A percentile compares a stretch with the other conserved stretches of the same genome.
These are phyloP conservation scores for Ceraclea dissimilis DNA, from an alignment of 2,888 invertebrate species.

Conservation along the genomic window DNA sequence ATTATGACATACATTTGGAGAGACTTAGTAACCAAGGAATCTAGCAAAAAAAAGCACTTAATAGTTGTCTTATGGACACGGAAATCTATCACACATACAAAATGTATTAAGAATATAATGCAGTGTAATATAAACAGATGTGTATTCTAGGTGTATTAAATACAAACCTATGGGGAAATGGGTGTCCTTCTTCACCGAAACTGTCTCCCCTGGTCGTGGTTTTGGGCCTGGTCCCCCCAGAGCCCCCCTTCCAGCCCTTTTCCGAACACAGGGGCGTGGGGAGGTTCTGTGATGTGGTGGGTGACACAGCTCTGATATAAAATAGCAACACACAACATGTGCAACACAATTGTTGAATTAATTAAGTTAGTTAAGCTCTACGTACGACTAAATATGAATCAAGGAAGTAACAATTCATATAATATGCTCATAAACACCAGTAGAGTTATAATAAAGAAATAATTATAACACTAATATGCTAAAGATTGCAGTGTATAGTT, in stretches of 20 bases:
- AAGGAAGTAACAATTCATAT: too few species aligned
- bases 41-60: too few species aligned
- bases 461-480: too few species aligned
- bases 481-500: too few species aligned
- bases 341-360: not conserved
- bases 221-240: not conserved
- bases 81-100: too few species aligned
- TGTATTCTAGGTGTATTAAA: not conserved
- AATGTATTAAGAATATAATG: too few species aligned
- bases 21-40: too few species aligned
- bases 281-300: conserved; percentile 40
- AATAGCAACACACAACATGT: not conserved
- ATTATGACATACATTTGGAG: too few species aligned
- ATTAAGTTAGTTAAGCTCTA: not conserved
- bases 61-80: too few species aligned
- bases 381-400: not conserved
- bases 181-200: conserved; percentile 12
- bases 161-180: conserved; percentile 21
- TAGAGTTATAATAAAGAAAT: too few species aligned
- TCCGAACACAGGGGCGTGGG: conserved; percentile 25
- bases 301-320: conserved; percentile 38
- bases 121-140: too few species aligned
- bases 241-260: conserved; percentile 15
- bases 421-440: too few species aligned
- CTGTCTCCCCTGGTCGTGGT: conserved; percentile 14